These are phyloP conservation scores for Apotomis turbidana DNA, from an alignment of 2,888 invertebrate genomes.

Conservation along the genomic window DNA sequence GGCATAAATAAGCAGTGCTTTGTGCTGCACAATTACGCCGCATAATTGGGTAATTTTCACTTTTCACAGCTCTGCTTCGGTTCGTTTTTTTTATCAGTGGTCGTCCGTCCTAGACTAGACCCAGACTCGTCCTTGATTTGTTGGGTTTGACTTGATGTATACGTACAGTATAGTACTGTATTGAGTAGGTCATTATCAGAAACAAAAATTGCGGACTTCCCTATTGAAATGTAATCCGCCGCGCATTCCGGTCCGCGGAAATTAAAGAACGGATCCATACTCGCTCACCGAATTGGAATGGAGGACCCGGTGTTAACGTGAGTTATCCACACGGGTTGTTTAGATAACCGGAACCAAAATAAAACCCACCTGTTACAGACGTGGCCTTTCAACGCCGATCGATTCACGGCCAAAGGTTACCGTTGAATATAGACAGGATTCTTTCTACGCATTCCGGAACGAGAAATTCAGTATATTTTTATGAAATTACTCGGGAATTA, in stretches of 20 bases:
- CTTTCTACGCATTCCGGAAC: not conserved
- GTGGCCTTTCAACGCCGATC: slow-evolving; percentile 55
- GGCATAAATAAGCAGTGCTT: too few species aligned
- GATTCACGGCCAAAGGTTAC: slow-evolving; percentile 49
- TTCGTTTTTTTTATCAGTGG: too few species aligned
- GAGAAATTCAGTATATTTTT: not conserved
- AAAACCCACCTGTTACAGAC: slow-evolving; percentile 56
- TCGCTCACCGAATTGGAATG: slow-evolving; percentile 13
- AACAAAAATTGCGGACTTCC: not conserved
- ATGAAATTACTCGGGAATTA: not conserved
- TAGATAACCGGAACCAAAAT: slow-evolving; percentile 63
- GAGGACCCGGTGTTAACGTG: slow-evolving; percentile 4
- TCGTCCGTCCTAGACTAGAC: too few species aligned
- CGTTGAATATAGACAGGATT: not conserved
- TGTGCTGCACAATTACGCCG: too few species aligned
- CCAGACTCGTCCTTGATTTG: too few species aligned
- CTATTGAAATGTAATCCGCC: not conserved
- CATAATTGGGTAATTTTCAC: too few species aligned
- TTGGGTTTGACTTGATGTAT: too few species aligned
- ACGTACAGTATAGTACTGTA: too few species aligned
- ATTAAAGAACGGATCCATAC: slow-evolving; percentile 10
- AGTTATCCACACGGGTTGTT: slow-evolving; percentile 50
- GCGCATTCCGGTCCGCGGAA: slow-evolving; percentile 5
- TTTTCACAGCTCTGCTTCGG: too few species aligned
- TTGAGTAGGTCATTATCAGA: too few species aligned